Percentiles rank a stretch among this genome's conserved stretches.
Evolutionary conservation across 2,113 vertebrate species (phyloP).

Genomic region (Gorsachius goisagi): DNA sequence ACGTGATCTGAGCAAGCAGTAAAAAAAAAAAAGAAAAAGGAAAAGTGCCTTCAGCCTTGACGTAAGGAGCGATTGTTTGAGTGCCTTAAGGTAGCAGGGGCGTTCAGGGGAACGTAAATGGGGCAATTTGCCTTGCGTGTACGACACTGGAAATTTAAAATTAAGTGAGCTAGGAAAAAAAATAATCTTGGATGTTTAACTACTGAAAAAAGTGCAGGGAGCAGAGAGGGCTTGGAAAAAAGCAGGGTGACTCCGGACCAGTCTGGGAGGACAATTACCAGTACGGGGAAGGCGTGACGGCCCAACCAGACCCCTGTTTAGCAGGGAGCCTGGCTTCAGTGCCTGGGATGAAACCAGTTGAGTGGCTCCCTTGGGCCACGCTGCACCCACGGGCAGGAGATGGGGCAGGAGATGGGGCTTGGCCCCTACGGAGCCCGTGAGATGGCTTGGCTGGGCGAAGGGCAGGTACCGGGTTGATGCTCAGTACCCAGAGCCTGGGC

Average conservation of each 20-base stretch:
- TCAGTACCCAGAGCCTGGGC: background rate
- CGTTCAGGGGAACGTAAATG: background rate
- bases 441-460: background rate
- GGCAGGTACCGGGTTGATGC: background rate
- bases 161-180: background rate
- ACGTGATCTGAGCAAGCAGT: background rate
- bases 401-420: background rate
- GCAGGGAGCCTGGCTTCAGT: background rate
- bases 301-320: background rate
- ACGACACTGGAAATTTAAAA: background rate
- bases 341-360: background rate
- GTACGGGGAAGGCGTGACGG: background rate
- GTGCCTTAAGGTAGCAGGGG: background rate
- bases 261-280: background rate
- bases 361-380: background rate
- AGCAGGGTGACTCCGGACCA: background rate
- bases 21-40: background rate
- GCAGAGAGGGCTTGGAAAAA: background rate
- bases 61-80: background rate
- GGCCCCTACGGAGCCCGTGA: fast-evolving
- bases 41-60: background rate
- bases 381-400: background rate
- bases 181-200: background rate
- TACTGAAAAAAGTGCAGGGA: background rate
- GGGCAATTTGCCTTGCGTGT: fast-evolving